A percentile compares a stretch with the other conserved stretches of the same genome.
Conservation (phyloP, 2,797 vertebrate species). For the Sebastes melanostomus region DNA sequence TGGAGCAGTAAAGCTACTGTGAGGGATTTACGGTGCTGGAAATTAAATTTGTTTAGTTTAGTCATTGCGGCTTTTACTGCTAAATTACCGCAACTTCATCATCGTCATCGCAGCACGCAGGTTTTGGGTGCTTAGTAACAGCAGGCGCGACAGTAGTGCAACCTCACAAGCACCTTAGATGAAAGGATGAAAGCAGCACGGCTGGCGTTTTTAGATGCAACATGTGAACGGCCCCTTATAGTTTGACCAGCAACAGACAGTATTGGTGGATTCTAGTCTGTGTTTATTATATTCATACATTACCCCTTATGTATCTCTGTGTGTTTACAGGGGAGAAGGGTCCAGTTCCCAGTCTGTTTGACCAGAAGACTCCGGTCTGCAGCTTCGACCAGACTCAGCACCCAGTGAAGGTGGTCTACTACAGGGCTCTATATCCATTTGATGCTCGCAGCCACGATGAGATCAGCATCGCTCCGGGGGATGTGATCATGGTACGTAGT, state of each 20-base stretch:
- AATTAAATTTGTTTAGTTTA: too few species aligned
- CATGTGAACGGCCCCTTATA: too few species aligned
- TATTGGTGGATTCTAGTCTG: neutral
- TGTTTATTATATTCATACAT: neutral
- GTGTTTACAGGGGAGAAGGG: constrained; percentile 45
- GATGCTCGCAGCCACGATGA: constrained; percentile 97
- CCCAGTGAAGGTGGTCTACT: constrained; percentile 93
- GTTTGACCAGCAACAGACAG: neutral
- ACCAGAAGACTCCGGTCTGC: constrained; percentile 82
- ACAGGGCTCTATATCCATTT: constrained; percentile 95
- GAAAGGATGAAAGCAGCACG: too few species aligned
- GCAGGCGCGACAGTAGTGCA: too few species aligned
- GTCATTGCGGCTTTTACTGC: too few species aligned
- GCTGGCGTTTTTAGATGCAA: too few species aligned
- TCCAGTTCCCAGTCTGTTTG: constrained; percentile 60
- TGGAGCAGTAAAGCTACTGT: too few species aligned
- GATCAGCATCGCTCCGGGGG: constrained; percentile 95
- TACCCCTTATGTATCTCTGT: neutral
- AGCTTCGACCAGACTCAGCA: constrained; percentile 86
- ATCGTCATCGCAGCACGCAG: too few species aligned
- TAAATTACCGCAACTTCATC: too few species aligned
- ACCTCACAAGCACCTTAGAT: too few species aligned
- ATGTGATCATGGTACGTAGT: constrained; percentile 93
- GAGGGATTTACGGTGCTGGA: too few species aligned
- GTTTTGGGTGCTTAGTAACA: too few species aligned